Conservation (phyloP, 2,113 vertebrate species). For the Pelodiscus sinensis region DNA sequence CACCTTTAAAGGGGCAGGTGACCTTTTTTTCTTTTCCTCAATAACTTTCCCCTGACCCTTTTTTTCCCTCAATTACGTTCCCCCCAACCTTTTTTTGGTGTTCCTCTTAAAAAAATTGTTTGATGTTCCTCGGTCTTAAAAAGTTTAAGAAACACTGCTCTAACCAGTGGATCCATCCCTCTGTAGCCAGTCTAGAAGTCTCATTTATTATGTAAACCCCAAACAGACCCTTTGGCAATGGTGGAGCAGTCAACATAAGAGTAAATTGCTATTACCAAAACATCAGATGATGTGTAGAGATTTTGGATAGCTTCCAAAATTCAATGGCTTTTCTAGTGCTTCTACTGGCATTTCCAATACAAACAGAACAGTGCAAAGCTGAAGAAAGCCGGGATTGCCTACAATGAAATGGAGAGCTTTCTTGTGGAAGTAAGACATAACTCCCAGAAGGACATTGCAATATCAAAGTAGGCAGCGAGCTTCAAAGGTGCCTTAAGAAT, state of each 20-base stretch:
- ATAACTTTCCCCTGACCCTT: too few relatives aligned
- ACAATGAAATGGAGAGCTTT: neutral
- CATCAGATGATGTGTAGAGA: neutral
- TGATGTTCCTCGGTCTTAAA: too few relatives aligned
- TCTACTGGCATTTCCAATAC: rapidly evolving
- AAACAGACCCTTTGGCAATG: neutral
- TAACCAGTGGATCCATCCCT: neutral
- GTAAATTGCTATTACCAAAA: neutral
- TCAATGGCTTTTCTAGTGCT: neutral
- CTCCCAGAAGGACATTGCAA: rapidly evolving
- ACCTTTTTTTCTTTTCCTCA: too few relatives aligned
- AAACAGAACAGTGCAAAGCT: neutral
- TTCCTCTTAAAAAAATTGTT: too few relatives aligned
- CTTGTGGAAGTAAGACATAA: rapidly evolving
- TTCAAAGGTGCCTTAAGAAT: neutral
- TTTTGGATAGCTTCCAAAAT: neutral
- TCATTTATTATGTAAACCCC: neutral
- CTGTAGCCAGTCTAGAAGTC: neutral
- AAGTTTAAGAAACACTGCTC: too few relatives aligned
- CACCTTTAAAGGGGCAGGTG: too few relatives aligned
- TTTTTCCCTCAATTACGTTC: too few relatives aligned
- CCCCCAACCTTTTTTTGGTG: too few relatives aligned
- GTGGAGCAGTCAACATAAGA: neutral
- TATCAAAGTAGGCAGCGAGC: neutral
- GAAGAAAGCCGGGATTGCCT: neutral